A percentile compares a stretch with the other conserved stretches of the same genome.
Conservation (phyloP, 2,888 invertebrate species). For the Dasysyrphus tricinctus region DNA sequence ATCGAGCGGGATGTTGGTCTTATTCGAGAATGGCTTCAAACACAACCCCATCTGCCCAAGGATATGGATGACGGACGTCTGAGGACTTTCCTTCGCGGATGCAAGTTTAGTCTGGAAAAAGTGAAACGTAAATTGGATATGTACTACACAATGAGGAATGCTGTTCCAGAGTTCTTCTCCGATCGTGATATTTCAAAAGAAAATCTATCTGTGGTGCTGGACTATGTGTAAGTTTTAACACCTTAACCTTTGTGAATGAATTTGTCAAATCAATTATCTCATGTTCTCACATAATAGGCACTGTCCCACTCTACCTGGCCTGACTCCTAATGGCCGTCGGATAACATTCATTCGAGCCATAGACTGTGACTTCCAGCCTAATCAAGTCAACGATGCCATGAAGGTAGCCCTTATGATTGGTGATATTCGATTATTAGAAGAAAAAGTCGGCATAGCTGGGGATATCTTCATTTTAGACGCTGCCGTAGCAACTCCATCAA, state of each 20-base stretch:
- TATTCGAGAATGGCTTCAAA: conserved; percentile 88
- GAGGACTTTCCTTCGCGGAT: conserved; percentile 92
- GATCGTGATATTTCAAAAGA: conserved; percentile 90
- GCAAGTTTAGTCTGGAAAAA: conserved; percentile 94
- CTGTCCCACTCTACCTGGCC: conserved; percentile 91
- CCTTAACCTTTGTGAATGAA: background rate
- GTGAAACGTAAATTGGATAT: conserved; percentile 93
- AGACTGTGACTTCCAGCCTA: conserved; percentile 88
- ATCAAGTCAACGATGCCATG: conserved; percentile 90
- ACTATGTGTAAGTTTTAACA: conserved; percentile 87
- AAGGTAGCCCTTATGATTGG: conserved; percentile 94
- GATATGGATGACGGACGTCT: conserved; percentile 90
- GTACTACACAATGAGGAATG: conserved; percentile 93
- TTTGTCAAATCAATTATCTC: background rate
- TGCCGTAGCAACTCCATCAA: conserved; percentile 89
- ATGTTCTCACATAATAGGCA: conserved; percentile 85
- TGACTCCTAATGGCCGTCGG: conserved; percentile 91
- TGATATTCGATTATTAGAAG: conserved; percentile 90
- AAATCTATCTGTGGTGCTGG: conserved; percentile 88
- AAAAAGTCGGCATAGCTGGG: conserved; percentile 92
- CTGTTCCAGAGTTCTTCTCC: conserved; percentile 92
- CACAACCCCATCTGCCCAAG: conserved; percentile 88
- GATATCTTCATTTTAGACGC: conserved; percentile 93
- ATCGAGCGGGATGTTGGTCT: conserved; percentile 86
- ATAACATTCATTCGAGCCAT: conserved; percentile 90